phyloP scores from a whole-genome alignment of 2,888 invertebrate species.

The Cacoxenus indagator region DNA sequence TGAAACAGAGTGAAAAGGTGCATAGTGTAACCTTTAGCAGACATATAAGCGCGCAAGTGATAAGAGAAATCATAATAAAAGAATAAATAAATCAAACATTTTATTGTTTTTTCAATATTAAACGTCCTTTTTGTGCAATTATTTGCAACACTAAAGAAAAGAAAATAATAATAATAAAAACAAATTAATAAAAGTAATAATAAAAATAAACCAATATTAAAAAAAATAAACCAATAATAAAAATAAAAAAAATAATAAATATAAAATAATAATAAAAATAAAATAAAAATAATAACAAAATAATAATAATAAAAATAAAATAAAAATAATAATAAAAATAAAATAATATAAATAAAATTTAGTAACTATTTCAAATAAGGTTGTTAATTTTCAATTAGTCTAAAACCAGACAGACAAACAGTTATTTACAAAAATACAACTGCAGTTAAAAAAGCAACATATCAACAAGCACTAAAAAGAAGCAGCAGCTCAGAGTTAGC shows the following conservation, averaged over 20 bases:
- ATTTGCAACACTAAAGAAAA: neutral
- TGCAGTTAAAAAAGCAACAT: slow-evolving; percentile 16
- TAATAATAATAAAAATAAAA: no score
- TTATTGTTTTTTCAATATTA: no score
- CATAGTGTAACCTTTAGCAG: neutral
- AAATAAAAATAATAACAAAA: neutral
- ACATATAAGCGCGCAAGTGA: neutral
- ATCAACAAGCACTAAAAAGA: neutral
- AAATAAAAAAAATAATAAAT: neutral
- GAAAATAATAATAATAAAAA: no score
- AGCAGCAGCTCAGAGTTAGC: no score
- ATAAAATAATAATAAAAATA: neutral
- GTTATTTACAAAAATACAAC: slow-evolving; percentile 34
- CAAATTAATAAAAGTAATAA: no score
- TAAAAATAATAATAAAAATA: neutral
- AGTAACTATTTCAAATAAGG: neutral
- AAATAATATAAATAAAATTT: neutral
- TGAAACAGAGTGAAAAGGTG: slow-evolving; percentile 27
- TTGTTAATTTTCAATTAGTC: slow-evolving; percentile 17
- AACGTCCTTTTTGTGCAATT: no score
- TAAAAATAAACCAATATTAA: neutral
- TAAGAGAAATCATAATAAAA: slow-evolving; percentile 45
- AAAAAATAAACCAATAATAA: neutral
- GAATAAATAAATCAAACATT: slow-evolving; percentile 35
- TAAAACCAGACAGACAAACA: slow-evolving; percentile 31